Evolutionary conservation across 2,113 vertebrate genomes (phyloP), one percentile per base, ranked within the genome.

Genomic region (Phaethornis superciliosus): DNA sequence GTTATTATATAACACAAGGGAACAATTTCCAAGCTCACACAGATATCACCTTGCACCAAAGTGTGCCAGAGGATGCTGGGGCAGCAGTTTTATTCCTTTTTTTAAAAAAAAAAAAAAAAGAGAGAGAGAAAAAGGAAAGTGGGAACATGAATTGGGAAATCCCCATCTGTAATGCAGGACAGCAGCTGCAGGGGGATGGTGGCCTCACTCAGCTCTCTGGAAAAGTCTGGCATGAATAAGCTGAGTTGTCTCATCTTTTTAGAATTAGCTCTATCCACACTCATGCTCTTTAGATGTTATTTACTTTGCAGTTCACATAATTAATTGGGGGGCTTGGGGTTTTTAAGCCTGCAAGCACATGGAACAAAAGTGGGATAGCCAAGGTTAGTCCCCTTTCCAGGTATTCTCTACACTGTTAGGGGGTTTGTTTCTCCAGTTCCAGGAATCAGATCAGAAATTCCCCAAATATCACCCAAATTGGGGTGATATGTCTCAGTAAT

Each of bases 41-140:
- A 32, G 85, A 30, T n/a, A 83, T 8, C 60, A n/a, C n/a, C 16
- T 64, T 24, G 23, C 20, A 28, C 46, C 20, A 47, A 85, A 55
- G 10, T 19, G 15, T 11, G 62, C 46, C 65, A 81, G 30, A 52
- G 51, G 17, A 10, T 55, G 19, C 35, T 55, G 28, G 21, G 24
- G 17, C 54, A 90, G 62, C n/a, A 30, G 16, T 54, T 28, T 11
- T 0, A 2, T 1, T 5, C 12, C 1, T 0, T 5, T 23, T 62
- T 69, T 37, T 28, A 13, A 15, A 42, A 40, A 37, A 20, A 32
- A 16, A n/a, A n/a, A n/a, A 37, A 37, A 37, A 10, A 37, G 37
- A 37, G 37, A 55, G 47, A 11, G 10, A 2, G 20, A 23, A 42
- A 26, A 55, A 64, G 60, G 17, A 58, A 93, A 71, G 15, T 2